A percentile compares a stretch with the other conserved stretches of the same genome.
Conservation (phyloP, 2,113 vertebrate species). For the Cygnus atratus region DNA sequence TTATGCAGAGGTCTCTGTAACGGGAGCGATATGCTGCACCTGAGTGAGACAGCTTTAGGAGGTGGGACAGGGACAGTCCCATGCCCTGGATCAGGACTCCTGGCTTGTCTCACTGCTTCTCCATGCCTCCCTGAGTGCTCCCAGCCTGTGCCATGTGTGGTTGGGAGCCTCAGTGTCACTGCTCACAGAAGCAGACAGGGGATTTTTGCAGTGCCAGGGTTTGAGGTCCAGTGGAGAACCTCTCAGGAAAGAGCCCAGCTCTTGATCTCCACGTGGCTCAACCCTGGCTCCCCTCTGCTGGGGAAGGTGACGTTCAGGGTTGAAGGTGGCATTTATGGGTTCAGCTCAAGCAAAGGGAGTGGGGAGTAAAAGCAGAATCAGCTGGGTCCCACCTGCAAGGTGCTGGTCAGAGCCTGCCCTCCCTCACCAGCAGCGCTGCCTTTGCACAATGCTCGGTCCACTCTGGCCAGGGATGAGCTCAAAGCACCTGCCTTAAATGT, state of each 20-base stretch:
- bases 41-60: neutral
- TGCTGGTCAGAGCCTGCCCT: neutral
- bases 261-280: fast-evolving
- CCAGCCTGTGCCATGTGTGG: fast-evolving
- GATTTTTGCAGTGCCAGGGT: neutral
- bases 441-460: neutral
- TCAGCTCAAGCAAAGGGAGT: neutral
- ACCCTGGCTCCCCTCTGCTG: neutral
- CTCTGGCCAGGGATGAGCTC: neutral
- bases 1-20: neutral
- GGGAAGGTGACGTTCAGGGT: fast-evolving
- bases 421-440: neutral
- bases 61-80: neutral
- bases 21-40: neutral
- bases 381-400: neutral
- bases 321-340: fast-evolving
- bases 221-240: neutral
- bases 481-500: neutral
- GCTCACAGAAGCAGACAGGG: neutral
- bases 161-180: neutral
- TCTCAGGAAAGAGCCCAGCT: neutral
- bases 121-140: fast-evolving
- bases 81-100: neutral
- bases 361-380: neutral
- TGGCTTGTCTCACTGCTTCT: neutral